Evolutionary conservation across 2,888 invertebrate genomes (phyloP).

Genomic region (Sesamia inferens): DNA sequence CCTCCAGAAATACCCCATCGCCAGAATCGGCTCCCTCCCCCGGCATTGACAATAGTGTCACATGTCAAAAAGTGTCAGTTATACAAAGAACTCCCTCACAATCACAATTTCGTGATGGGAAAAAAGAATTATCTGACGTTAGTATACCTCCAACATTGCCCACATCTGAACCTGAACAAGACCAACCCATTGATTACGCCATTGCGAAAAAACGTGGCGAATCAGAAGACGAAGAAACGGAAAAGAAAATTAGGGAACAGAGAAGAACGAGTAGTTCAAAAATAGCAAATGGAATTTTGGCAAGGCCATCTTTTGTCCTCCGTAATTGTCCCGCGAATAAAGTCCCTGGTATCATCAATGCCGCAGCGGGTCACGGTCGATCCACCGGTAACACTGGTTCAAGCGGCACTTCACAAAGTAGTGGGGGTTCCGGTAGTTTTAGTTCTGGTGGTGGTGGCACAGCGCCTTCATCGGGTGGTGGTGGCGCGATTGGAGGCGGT

Average conservation of each 20-base stretch:
- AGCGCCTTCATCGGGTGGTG: constrained; percentile 90
- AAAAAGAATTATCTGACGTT: constrained; percentile 87
- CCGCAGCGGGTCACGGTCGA: constrained; percentile 95
- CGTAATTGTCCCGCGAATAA: constrained; percentile 90
- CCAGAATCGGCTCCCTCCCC: constrained; percentile 91
- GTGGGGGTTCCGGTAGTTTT: constrained; percentile 86
- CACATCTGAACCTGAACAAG: constrained; percentile 92
- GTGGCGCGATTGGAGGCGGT: constrained; percentile 91
- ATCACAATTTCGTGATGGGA: constrained; percentile 85
- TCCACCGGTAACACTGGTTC: constrained; percentile 90
- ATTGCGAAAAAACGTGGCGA: constrained; percentile 95
- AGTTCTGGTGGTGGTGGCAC: constrained; percentile 89
- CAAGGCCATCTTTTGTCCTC: constrained; percentile 88
- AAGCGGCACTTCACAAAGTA: constrained; percentile 88
- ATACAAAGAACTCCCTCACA: constrained; percentile 94
- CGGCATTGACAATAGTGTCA: constrained; percentile 92
- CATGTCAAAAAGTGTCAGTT: constrained; percentile 93
- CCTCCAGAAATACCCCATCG: constrained; percentile 85
- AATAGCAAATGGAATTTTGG: constrained; percentile 90
- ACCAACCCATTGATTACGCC: constrained; percentile 97
- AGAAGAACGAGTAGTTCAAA: constrained; percentile 92
- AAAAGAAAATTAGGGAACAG: constrained; percentile 92
- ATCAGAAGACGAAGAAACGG: constrained; percentile 92
- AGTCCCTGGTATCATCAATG: constrained; percentile 92
- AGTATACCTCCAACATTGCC: constrained; percentile 88